Evolutionary conservation across 2,888 invertebrate genomes (phyloP).

Genomic region (Ametastegia equiseti): DNA sequence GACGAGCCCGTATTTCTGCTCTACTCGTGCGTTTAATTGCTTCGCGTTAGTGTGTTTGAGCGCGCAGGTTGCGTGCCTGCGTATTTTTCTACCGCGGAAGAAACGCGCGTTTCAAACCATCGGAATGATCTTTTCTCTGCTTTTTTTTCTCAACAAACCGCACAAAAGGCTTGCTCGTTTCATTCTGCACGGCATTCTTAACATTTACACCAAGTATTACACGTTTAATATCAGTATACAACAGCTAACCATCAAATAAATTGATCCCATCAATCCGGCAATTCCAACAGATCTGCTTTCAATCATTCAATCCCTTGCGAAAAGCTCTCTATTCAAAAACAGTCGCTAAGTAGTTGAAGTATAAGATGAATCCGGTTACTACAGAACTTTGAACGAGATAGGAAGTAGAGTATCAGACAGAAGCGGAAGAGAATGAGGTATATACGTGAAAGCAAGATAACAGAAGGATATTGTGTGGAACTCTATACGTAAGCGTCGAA

Average conservation of each 20-base stretch:
- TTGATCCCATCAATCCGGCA: not conserved
- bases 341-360: not conserved
- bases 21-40: conserved; percentile 36
- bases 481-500: not conserved
- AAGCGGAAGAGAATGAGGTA: not conserved
- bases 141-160: not conserved
- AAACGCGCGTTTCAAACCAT: conserved; percentile 13
- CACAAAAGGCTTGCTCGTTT: not conserved
- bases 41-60: conserved; percentile 21
- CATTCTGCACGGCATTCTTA: not conserved
- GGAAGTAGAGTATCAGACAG: not conserved
- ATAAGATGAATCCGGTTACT: not conserved
- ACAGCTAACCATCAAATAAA: not conserved
- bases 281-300: not conserved
- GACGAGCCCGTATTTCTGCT: not conserved
- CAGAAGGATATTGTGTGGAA: not conserved
- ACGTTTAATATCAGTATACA: not conserved
- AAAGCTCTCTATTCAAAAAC: not conserved
- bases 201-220: not conserved
- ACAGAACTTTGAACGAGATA: not conserved
- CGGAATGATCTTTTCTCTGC: conserved; percentile 7
- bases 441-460: not conserved
- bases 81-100: conserved; percentile 13
- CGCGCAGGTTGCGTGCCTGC: conserved; percentile 17
- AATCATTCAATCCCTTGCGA: not conserved